Percentiles rank a stretch among this genome's conserved stretches.
phyloP scores from a whole-genome alignment of 2,113 vertebrate species.

The Amphiprion ocellaris region DNA sequence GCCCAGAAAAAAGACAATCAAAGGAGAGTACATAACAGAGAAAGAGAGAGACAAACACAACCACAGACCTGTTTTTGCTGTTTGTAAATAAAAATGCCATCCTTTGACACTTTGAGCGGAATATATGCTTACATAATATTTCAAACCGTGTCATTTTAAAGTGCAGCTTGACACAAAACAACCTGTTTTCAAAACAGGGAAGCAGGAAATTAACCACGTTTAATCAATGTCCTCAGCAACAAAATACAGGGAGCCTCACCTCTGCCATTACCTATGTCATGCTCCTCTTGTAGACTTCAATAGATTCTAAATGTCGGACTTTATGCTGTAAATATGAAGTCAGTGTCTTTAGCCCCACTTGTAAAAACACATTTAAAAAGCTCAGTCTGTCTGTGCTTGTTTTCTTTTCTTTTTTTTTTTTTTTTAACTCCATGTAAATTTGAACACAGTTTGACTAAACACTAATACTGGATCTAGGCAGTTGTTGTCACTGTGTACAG shows the following conservation, averaged over 20 bases:
- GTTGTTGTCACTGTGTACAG: constrained; percentile 45
- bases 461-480: constrained; percentile 53
- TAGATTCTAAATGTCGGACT: constrained; percentile 48
- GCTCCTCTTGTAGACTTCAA: constrained; percentile 28
- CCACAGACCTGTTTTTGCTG: constrained; percentile 62
- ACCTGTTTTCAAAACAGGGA: constrained; percentile 49
- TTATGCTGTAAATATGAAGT: constrained; percentile 61
- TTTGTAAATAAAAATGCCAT: constrained; percentile 53
- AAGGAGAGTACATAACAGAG: constrained; percentile 66
- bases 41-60: constrained; percentile 70
- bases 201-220: constrained; percentile 45
- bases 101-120: constrained; percentile 59
- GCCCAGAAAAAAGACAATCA: constrained; percentile 57
- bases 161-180: constrained; percentile 53
- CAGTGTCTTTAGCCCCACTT: constrained; percentile 41
- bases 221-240: constrained; percentile 29
- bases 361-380: constrained; percentile 46
- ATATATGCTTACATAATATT: constrained; percentile 48
- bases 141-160: constrained; percentile 54
- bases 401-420: constrained; percentile 23
- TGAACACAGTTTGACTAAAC: constrained; percentile 45
- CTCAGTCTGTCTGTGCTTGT: constrained; percentile 60
- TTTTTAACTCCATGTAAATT: constrained; percentile 22
- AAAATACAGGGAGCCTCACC: constrained; percentile 43
- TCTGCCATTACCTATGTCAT: constrained; percentile 35